Evolutionary conservation across 2,797 vertebrate genomes (phyloP).

Genomic region (Sciaenops ocellatus): DNA sequence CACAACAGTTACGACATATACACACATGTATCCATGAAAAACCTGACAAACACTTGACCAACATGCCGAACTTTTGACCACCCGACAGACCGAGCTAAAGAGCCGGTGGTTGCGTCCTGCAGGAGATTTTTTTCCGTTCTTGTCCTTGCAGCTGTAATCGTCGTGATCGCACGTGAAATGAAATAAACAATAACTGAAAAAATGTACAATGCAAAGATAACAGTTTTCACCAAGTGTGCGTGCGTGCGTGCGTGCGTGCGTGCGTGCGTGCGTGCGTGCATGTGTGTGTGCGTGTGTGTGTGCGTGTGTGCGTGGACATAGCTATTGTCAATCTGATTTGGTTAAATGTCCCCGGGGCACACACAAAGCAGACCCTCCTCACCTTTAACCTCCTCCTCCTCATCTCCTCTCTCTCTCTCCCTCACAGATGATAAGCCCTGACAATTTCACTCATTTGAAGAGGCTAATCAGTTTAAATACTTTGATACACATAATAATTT

Average conservation of each 20-base stretch:
- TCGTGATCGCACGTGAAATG: neutral
- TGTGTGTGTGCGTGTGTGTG: constrained; percentile 70
- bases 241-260: constrained; percentile 60
- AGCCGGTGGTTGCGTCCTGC: too few relatives aligned
- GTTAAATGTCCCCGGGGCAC: constrained; percentile 88
- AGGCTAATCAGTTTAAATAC: constrained; percentile 69
- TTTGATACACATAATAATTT: constrained; percentile 33
- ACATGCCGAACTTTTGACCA: too few relatives aligned
- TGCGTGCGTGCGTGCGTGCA: constrained; percentile 61
- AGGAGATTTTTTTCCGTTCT: neutral
- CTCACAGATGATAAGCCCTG: constrained; percentile 53
- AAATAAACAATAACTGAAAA: constrained; percentile 6
- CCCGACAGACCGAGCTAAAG: too few relatives aligned
- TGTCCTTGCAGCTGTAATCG: neutral
- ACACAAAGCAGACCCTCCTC: constrained; percentile 87
- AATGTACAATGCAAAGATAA: constrained; percentile 13
- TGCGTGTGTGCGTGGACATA: constrained; percentile 78
- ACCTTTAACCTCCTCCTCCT: constrained; percentile 70
- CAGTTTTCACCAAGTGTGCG: constrained; percentile 11
- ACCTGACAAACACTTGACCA: too few relatives aligned
- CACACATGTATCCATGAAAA: too few relatives aligned
- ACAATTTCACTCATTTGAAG: constrained; percentile 53
- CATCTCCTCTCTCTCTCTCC: constrained; percentile 33
- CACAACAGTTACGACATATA: too few relatives aligned
- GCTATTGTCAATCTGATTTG: constrained; percentile 96